Evolutionary conservation across 2,113 vertebrate species (phyloP).

Genomic region (Malurus melanocephalus): DNA sequence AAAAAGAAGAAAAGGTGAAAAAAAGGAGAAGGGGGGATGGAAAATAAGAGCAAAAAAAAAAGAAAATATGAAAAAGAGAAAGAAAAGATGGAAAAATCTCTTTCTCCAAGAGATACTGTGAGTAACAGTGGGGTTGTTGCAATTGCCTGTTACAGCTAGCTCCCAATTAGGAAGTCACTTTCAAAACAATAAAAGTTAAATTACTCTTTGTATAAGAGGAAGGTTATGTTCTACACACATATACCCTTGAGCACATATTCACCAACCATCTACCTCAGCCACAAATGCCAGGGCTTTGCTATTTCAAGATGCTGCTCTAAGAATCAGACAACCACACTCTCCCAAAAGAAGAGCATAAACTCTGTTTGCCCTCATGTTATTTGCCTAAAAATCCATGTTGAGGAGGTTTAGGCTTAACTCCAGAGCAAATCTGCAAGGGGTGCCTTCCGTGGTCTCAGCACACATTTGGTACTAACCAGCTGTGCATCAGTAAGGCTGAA

Average conservation of each 20-base stretch:
- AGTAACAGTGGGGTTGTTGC: background rate
- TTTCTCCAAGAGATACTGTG: background rate
- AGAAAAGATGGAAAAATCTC: background rate
- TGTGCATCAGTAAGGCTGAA: background rate
- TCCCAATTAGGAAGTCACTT: background rate
- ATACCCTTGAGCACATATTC: background rate
- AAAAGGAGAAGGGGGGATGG: fast-evolving
- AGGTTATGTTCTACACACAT: background rate
- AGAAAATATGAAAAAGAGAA: no score
- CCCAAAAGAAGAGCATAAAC: background rate
- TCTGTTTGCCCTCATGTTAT: fast-evolving
- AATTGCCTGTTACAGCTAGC: background rate
- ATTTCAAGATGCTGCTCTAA: background rate
- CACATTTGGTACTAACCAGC: background rate
- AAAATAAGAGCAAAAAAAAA: fast-evolving
- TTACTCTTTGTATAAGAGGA: background rate
- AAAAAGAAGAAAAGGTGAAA: background rate
- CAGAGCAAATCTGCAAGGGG: background rate
- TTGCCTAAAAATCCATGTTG: background rate
- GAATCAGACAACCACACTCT: background rate
- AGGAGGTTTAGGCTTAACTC: background rate
- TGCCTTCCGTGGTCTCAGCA: background rate
- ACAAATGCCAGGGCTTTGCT: background rate
- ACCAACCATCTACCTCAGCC: background rate
- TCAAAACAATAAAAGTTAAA: background rate